phyloP scores from a whole-genome alignment of 2,888 invertebrate species.

The Eulithis prunata region DNA sequence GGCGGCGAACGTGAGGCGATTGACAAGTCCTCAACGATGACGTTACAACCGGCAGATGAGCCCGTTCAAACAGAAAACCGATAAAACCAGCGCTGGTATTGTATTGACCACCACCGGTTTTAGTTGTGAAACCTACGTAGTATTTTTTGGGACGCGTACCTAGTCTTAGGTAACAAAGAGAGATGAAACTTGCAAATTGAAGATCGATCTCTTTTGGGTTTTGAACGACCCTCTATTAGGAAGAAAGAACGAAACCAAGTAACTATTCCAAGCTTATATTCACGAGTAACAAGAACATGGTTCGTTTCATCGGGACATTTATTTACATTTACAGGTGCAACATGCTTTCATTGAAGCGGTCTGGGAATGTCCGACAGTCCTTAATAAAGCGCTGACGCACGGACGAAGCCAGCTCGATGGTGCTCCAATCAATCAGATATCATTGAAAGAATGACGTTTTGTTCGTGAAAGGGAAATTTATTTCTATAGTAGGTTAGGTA shows the following conservation, averaged over 20 bases:
- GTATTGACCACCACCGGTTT: no score
- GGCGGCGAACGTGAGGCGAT: not conserved
- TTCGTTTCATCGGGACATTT: no score
- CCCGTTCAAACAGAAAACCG: not conserved
- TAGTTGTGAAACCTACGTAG: no score
- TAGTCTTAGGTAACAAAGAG: no score
- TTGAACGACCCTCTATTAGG: no score
- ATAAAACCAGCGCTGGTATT: not conserved
- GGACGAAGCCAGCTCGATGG: constrained; percentile 6
- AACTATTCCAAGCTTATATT: no score
- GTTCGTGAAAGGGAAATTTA: not conserved
- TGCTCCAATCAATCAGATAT: constrained; percentile 17
- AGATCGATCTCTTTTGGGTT: no score
- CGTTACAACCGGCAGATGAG: not conserved
- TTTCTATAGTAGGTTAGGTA: no score
- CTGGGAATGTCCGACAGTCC: not conserved
- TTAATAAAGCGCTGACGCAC: constrained; percentile 10
- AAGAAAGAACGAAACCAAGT: no score
- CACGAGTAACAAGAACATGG: no score
- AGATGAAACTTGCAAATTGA: no score
- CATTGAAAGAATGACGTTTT: constrained; percentile 1
- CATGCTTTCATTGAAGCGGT: not conserved
- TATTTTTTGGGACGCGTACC: no score
- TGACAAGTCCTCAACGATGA: constrained; percentile 1
- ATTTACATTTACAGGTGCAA: not conserved